Conservation (phyloP, 1,140 invertebrate genomes). For the Vanessa atalanta region DNA sequence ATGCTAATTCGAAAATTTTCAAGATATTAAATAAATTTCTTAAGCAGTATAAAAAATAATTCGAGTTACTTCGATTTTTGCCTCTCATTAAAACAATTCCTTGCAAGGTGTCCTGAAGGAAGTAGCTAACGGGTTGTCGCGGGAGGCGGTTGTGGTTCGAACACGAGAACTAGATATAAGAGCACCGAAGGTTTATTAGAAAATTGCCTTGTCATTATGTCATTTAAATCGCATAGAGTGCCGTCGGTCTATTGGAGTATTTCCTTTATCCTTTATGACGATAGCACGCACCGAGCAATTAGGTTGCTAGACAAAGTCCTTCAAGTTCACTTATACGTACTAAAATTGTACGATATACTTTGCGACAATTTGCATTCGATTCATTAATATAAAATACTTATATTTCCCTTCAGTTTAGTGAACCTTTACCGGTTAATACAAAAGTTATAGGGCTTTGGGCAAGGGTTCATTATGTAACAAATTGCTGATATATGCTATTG, state of each 20-base stretch:
- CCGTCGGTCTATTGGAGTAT: slow-evolving; percentile 78
- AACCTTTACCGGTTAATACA: background rate
- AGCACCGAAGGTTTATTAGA: slow-evolving; percentile 80
- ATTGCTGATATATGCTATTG: too few species aligned
- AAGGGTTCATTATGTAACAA: too few species aligned
- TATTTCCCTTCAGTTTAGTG: background rate
- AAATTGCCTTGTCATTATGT: slow-evolving; percentile 80
- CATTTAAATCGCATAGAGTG: slow-evolving; percentile 81
- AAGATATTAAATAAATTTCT: too few species aligned
- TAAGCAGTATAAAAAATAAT: background rate
- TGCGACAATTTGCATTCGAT: too few species aligned
- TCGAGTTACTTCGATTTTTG: slow-evolving; percentile 8
- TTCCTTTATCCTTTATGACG: slow-evolving; percentile 80
- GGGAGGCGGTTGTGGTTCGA: slow-evolving; percentile 62
- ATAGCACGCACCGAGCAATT: slow-evolving; percentile 76
- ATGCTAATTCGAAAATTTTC: too few species aligned
- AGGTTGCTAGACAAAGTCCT: slow-evolving; percentile 64
- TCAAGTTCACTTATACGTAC: slow-evolving; percentile 39
- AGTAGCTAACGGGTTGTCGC: slow-evolving; percentile 70
- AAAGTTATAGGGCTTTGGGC: background rate
- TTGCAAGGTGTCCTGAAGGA: slow-evolving; percentile 73
- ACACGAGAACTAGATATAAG: slow-evolving; percentile 68
- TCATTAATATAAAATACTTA: background rate
- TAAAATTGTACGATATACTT: background rate
- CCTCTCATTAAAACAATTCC: slow-evolving; percentile 34